phyloP scores from a whole-genome alignment of 1,140 invertebrate species.

The Dysdera silvatica region DNA sequence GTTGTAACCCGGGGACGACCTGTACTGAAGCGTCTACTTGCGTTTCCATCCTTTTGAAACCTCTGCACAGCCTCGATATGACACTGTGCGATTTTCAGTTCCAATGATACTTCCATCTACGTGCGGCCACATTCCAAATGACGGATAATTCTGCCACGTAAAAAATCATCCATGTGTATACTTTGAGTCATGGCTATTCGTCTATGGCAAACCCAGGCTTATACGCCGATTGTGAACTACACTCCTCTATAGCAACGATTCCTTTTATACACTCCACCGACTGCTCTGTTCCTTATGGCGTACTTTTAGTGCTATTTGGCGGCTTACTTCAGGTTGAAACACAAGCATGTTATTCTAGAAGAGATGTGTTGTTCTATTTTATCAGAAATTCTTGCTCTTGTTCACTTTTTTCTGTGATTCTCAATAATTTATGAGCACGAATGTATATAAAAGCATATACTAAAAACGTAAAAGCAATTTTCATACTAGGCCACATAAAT shows the following conservation, averaged over 20 bases:
- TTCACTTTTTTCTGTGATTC: no score
- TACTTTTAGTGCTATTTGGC: neutral
- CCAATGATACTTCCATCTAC: neutral
- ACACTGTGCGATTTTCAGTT: neutral
- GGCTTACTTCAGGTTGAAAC: neutral
- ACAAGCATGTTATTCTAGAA: no score
- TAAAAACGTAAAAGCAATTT: no score
- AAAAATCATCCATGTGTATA: neutral
- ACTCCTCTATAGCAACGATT: neutral
- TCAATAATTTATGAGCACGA: no score
- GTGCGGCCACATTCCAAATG: slow-evolving; percentile 1
- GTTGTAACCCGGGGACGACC: neutral
- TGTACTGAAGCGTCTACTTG: neutral
- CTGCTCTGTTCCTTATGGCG: slow-evolving; percentile 1
- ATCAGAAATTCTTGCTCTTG: no score
- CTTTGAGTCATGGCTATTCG: neutral
- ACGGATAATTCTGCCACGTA: neutral
- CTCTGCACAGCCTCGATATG: neutral
- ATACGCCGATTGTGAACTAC: neutral
- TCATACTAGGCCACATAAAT: no score
- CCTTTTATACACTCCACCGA: neutral
- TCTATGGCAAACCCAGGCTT: neutral
- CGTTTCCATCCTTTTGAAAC: neutral
- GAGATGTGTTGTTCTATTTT: no score
- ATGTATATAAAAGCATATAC: no score